A percentile compares a stretch with the other conserved stretches of the same genome.
These are phyloP conservation scores for Eristalinus aeneus DNA, from an alignment of 2,888 invertebrate species.

Conservation along the genomic window DNA sequence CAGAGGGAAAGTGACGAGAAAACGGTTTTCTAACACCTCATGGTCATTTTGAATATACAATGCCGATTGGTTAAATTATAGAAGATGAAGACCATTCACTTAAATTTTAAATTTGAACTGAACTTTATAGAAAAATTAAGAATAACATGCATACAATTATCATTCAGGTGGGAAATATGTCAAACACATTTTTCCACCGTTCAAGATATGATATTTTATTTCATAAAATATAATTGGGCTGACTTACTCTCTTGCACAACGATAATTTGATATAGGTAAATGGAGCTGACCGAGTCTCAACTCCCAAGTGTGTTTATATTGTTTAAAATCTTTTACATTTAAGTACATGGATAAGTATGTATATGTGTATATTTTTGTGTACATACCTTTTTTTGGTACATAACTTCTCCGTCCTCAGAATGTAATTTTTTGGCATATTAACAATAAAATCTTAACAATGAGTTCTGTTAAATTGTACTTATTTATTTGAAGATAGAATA, in stretches of 20 bases:
- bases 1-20: too few species aligned
- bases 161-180: neutral
- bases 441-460: too few species aligned
- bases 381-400: too few species aligned
- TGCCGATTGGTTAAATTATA: too few species aligned
- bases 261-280: too few species aligned
- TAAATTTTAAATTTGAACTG: too few species aligned
- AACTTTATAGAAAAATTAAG: neutral
- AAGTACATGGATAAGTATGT: neutral
- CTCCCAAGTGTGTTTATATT: neutral
- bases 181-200: neutral
- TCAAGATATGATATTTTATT: neutral
- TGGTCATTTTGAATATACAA: too few species aligned
- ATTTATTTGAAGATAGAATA: neutral
- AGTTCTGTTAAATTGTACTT: neutral
- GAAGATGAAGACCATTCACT: too few species aligned
- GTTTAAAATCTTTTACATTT: neutral
- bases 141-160: neutral
- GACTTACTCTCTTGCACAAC: neutral
- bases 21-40: too few species aligned
- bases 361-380: neutral
- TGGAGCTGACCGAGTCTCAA: neutral
- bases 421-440: too few species aligned
- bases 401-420: too few species aligned
- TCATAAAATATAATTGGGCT: neutral